Evolutionary conservation across 2,797 vertebrate genomes (phyloP).

Genomic region (Sebastes taczanowskii): DNA sequence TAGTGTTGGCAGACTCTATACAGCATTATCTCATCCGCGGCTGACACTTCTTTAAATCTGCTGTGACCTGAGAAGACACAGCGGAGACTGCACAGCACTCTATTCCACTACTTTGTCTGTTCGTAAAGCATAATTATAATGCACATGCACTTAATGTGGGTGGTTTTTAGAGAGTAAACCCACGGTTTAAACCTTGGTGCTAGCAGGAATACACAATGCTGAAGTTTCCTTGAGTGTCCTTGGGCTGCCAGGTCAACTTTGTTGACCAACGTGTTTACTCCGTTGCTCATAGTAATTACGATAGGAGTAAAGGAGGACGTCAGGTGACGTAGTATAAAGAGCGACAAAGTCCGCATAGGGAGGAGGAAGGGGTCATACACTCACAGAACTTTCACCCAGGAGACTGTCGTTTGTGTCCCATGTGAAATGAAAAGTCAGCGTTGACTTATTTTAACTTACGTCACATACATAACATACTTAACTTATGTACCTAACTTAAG

Average conservation of each 20-base stretch:
- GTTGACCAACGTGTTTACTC: too few relatives aligned
- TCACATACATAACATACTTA: too few relatives aligned
- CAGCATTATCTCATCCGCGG: conserved; percentile 71
- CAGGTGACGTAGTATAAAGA: too few relatives aligned
- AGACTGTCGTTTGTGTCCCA: too few relatives aligned
- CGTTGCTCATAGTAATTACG: too few relatives aligned
- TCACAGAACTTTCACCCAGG: too few relatives aligned
- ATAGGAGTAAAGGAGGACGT: too few relatives aligned
- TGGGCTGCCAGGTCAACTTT: not conserved
- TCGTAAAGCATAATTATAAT: conserved; percentile 13
- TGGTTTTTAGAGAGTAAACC: conserved; percentile 1
- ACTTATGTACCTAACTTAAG: too few relatives aligned
- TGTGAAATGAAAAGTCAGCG: too few relatives aligned
- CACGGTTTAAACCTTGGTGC: not conserved
- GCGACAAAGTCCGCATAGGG: too few relatives aligned
- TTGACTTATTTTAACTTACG: too few relatives aligned
- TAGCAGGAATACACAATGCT: not conserved
- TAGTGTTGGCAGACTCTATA: conserved; percentile 76
- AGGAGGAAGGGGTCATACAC: too few relatives aligned
- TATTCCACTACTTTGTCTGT: not conserved
- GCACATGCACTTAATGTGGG: not conserved
- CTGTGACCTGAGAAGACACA: conserved; percentile 61
- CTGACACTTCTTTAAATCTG: conserved; percentile 62
- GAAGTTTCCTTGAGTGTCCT: not conserved
- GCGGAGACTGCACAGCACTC: conserved; percentile 32